phyloP scores from a whole-genome alignment of 2,797 vertebrate genomes.

The Amphiprion clarkii region DNA sequence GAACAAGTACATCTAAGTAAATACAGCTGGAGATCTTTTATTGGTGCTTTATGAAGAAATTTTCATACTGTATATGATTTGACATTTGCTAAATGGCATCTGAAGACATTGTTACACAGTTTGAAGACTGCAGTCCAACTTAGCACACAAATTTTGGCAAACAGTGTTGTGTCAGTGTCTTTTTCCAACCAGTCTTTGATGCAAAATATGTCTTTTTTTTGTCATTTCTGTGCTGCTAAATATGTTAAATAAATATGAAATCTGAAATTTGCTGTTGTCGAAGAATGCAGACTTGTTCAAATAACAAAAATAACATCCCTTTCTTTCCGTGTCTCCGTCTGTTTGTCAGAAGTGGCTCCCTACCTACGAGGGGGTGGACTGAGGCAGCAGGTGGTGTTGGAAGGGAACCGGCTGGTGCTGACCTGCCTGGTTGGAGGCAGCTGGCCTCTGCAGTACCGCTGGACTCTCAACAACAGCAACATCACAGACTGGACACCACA shows the following conservation, averaged over 20 bases:
- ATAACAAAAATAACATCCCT: conserved; percentile 28
- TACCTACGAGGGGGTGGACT: conserved; percentile 91
- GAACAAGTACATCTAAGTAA: not conserved
- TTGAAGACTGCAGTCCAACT: conserved; percentile 1
- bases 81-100: conserved; percentile 47
- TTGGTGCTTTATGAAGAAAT: conserved; percentile 23
- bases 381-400: conserved; percentile 92
- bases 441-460: conserved; percentile 98
- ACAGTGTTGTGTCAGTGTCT: not conserved
- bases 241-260: not conserved
- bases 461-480: conserved; percentile 92
- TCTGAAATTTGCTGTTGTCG: not conserved
- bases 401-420: conserved; percentile 96
- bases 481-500: conserved; percentile 82
- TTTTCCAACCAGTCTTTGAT: not conserved
- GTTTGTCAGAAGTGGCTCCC: conserved; percentile 88
- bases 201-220: not conserved
- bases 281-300: not conserved
- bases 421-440: conserved; percentile 98
- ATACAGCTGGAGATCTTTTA: not conserved
- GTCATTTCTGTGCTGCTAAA: not conserved
- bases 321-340: conserved; percentile 36
- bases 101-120: conserved; percentile 14
- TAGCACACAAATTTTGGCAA: not conserved
- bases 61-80: conserved; percentile 35